phyloP scores from a whole-genome alignment of 1,140 invertebrate species.

The Cepaea nemoralis region DNA sequence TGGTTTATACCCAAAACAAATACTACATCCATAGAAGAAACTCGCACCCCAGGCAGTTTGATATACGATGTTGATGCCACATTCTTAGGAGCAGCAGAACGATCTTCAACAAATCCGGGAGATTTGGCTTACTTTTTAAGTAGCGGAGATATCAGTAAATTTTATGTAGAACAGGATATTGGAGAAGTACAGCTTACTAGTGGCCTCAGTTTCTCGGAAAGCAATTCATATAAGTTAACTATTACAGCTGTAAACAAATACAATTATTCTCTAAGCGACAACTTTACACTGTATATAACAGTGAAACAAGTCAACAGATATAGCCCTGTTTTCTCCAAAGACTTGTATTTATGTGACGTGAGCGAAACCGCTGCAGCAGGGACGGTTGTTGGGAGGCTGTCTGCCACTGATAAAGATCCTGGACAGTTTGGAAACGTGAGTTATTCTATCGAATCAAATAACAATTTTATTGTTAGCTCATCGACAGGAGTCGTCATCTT shows the following conservation, averaged over 20 bases:
- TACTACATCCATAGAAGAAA: neutral
- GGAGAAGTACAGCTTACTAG: neutral
- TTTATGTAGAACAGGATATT: neutral
- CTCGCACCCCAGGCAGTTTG: neutral
- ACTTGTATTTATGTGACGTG: constrained; percentile 70
- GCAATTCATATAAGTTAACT: neutral
- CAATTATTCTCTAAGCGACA: neutral
- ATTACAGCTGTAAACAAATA: constrained; percentile 7
- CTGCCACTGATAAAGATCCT: constrained; percentile 88
- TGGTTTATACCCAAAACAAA: neutral
- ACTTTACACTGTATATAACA: neutral
- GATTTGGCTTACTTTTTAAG: constrained; percentile 1
- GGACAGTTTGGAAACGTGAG: constrained; percentile 17
- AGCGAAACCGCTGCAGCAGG: constrained; percentile 81
- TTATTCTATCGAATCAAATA: neutral
- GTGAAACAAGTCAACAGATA: constrained; percentile 49
- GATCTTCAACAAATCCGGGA: neutral
- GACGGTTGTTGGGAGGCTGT: constrained; percentile 82
- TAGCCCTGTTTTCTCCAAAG: constrained; percentile 54
- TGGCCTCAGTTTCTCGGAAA: neutral
- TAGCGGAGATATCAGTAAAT: neutral
- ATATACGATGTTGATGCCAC: constrained; percentile 27
- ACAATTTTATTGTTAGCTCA: neutral
- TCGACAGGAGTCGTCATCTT: neutral
- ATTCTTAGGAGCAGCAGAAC: neutral